Base-by-base conservation (phyloP, 1,140 invertebrate species). In the Rhyzopertha dominica region DNA sequence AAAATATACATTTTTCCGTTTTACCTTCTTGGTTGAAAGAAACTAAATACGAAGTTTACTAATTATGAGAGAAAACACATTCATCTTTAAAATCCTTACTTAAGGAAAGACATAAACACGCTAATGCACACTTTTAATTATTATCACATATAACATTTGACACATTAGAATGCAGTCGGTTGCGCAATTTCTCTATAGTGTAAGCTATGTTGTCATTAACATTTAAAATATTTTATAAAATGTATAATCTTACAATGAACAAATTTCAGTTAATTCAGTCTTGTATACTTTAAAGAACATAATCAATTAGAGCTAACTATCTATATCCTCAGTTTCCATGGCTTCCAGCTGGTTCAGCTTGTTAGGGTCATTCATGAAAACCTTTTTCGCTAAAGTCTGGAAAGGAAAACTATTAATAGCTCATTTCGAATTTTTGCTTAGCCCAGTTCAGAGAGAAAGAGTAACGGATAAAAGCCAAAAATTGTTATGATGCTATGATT, bases 281-380 rank as follows among this genome's bases (percentile, higher is more conserved):
- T 52, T 52, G 50, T 43, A 43, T 17, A 49, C 38, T 38, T 34
- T 40, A 35, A 36, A 34, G 34, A 23, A 45, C 23, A 37, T 25
- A 30, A 30, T 7, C 29, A 16, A 10, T 34, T 40, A 40, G 28
- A n/a, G n/a, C 42, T 54, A 54, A 30, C 49, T 51, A 47, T 53
- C 50, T 22, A 43, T 18, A 31, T 49, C 51, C 35, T 41, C 9
- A 31, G 18, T 38, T 30, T 49, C 43, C 26, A 20, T 39, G 42
- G 43, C 37, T 45, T 80, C 76, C 62, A 78, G 74, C 36, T 80
- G 77, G 42, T 76, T 76, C 47, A 85, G 64, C 67, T 85, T 86
- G 14, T 71, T 75, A 0, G 87, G 84, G 69, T 90, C 85, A 58
- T 89, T 88, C 39, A 87, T 83, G 61, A 87, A 86, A 30, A 93